Base-by-base conservation (phyloP, 1,140 invertebrate genomes). In the Aphelinus atriplicis region DNA sequence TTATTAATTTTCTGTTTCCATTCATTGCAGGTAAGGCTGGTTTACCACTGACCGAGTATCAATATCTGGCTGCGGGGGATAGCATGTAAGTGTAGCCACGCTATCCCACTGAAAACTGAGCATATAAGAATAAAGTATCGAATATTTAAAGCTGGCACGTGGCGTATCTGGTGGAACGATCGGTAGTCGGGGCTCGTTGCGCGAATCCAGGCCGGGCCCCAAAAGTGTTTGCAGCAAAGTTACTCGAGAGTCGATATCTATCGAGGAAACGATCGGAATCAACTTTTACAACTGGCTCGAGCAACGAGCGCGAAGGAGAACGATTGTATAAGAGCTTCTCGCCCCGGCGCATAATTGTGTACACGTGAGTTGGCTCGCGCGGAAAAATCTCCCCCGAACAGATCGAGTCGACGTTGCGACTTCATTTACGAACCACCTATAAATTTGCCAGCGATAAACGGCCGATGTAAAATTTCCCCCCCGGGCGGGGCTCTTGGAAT, bases 401-500 rank as follows among this genome's bases (percentile, higher is more conserved):
- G 26, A 26, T 51, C 26, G 55, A 50, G 50, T 61, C 58, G 43
- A 62, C 69, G 47, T 65, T 65, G 60, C 63, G 62, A 69, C 73
- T 74, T 60, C 65, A 68, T 68, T 70, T 70, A 46, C 50, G 56
- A 48, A 56, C 60, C n/a, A 2, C 6, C 47, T 58, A 70, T 75
- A 75, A 75, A 70, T 70, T 70, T 61, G n/a, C 67, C 57, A 26
- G 48, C 57, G 46, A 70, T 70, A 70, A 70, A 60, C 51, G 57
- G 6, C 57, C 48, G 47, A 68, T 26, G 64, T 68, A 53, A 68
- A 68, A 57, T 68, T 68, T 68, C 66, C 66, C 66, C 66, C 66
- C 26, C 26, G 26, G 26, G 26, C 26, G 26, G 26, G 57, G 57
- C 57, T 46, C 56, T 10, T 10, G 56, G 57, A 43, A 51, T 70